Evolutionary conservation across 92 coral and sea anemone genomes (phyloP), one percentile per base, ranked within the genome.

Genomic region (Palythoa grandis): DNA sequence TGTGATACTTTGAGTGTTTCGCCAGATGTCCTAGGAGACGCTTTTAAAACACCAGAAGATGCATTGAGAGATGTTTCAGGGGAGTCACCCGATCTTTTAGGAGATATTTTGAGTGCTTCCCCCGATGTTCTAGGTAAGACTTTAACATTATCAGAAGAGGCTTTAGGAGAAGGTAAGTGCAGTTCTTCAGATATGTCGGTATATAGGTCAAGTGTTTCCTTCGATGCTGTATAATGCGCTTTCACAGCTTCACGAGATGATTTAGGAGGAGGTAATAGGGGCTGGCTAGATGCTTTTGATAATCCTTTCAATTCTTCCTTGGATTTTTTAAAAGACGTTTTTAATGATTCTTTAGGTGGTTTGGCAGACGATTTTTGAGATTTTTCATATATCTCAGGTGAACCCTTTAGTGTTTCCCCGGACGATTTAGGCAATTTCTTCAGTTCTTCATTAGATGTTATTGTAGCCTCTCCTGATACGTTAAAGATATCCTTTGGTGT

Each of bases 11-110:
- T 24, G 7, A 23, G 14, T 1, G 13, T 13, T 39, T 72, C 56
- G 10, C 56, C 25, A 4, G 77, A 72, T 72, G 9, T 52, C 77
- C 39, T 72, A 72, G 77, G 52, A 37, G 77, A 72, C 12, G 75
- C 22, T 39, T 72, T 72, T 8, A 37, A 7, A 11, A 43, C 25
- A 5, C 35, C 76, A 72, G n/a, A 11, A 7, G 76, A 72, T 37
- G 19, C 22, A 11, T 40, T 72, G 4, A 53, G 78, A 40, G 78
- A 74, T 43, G 78, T 4, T 74, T 48, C 43, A 39, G 8, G 78
- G 29, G 29, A 14, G 9, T 48, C 38, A 9, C 78, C 60, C 3
- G 60, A 74, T 43, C 6, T 3, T 22, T 72, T 72, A 37, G 53
- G 53, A 71, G 76, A 71, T 5, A 1, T 56, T 39, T 72, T 40